These are phyloP conservation scores for Epinephelus coioides DNA, from an alignment of 2,797 vertebrate species.

Conservation along the genomic window DNA sequence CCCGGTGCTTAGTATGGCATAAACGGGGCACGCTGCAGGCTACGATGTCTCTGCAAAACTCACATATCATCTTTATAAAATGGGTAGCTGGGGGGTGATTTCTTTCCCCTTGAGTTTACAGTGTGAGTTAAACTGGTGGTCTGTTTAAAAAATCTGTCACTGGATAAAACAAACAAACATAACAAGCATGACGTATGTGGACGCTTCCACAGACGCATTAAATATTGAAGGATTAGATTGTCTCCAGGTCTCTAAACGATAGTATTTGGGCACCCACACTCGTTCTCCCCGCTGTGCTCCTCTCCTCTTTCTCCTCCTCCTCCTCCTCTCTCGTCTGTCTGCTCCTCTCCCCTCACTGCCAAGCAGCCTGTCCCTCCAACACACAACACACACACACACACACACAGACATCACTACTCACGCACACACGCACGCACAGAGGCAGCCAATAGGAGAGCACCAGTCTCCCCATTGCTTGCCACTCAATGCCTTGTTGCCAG, in stretches of 20 bases:
- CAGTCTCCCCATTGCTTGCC: slow-evolving; percentile 88
- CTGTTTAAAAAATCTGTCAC: slow-evolving; percentile 44
- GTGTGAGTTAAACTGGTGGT: slow-evolving; percentile 42
- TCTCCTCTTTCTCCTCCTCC: slow-evolving; percentile 51
- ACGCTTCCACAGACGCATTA: slow-evolving; percentile 59
- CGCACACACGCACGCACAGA: slow-evolving; percentile 52
- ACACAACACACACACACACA: slow-evolving; percentile 55
- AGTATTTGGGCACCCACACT: slow-evolving; percentile 72
- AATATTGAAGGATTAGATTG: slow-evolving; percentile 73
- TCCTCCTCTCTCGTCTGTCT: slow-evolving; percentile 75
- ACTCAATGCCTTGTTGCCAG: slow-evolving; percentile 89
- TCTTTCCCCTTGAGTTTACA: slow-evolving; percentile 24
- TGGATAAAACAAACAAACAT: slow-evolving; percentile 49
- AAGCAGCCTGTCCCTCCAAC: slow-evolving; percentile 79
- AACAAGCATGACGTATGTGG: slow-evolving; percentile 37
- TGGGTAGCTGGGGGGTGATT: not conserved
- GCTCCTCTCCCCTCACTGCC: slow-evolving; percentile 79
- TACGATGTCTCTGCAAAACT: slow-evolving; percentile 51
- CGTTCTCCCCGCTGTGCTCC: slow-evolving; percentile 59
- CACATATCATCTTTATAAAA: slow-evolving; percentile 59
- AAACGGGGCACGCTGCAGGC: slow-evolving; percentile 57
- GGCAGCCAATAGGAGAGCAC: slow-evolving; percentile 85
- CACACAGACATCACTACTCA: slow-evolving; percentile 46
- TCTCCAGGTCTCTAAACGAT: slow-evolving; percentile 71
- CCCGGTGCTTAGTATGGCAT: slow-evolving; percentile 62